These are phyloP conservation scores for Artibeus lituratus DNA, from an alignment of 2,797 vertebrate species.

Conservation along the genomic window DNA sequence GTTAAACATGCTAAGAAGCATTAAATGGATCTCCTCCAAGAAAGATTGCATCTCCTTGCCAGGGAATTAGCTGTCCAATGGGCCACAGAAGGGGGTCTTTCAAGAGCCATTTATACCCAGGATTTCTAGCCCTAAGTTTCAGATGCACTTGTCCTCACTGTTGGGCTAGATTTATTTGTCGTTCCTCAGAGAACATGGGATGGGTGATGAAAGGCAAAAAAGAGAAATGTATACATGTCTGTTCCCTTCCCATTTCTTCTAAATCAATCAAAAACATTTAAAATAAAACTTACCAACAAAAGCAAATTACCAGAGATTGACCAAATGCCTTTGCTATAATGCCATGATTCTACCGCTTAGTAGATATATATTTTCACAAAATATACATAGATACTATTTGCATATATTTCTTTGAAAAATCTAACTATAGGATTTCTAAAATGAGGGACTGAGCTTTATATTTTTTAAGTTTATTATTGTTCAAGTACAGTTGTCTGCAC, in stretches of 20 bases:
- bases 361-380: neutral
- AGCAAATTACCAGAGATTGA: neutral
- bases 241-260: neutral
- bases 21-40: slow-evolving; percentile 69
- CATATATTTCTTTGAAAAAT: neutral
- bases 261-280: neutral
- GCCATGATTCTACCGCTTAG: neutral
- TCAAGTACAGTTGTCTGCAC: too few relatives aligned
- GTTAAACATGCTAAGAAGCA: slow-evolving; percentile 77
- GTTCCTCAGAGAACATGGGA: neutral
- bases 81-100: slow-evolving; percentile 18
- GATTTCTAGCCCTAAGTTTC: neutral
- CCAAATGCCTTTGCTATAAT: neutral
- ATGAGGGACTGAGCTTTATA: neutral
- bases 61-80: slow-evolving; percentile 34
- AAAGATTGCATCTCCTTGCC: slow-evolving; percentile 55
- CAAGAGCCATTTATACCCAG: neutral
- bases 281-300: slow-evolving; percentile 1
- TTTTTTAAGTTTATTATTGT: neutral
- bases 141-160: neutral
- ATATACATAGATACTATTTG: neutral
- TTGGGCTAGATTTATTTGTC: neutral
- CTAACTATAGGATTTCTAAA: neutral
- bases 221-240: neutral
- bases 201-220: neutral